Base-by-base conservation (phyloP, 2,113 vertebrate genomes). In the Leucosticte australis region DNA sequence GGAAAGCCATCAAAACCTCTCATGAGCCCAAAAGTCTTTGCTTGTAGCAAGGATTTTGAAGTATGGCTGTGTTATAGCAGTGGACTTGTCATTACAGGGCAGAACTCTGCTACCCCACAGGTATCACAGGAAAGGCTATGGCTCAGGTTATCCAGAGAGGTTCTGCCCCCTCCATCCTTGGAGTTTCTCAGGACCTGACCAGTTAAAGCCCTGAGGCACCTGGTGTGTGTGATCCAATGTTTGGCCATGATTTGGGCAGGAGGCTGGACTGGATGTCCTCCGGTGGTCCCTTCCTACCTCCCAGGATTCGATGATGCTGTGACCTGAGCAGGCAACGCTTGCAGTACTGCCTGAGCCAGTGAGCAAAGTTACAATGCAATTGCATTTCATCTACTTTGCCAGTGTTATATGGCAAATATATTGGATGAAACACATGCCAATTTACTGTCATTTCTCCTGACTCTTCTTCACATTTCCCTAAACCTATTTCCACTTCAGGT, bases 371-470 rank as follows among this genome's bases (percentile, higher is more conserved):
- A 30, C 22, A 56, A 11, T 42, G 33, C 15, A 70, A 62, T 35
- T 68, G 10, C 7, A 71, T 42, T 50, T 59, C 30, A 31, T 60
- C 59, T 52, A 1, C n/a, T 85, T 59, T 85, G 31, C 31, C 31
- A 57, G 47, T 77, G 27, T 28, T 41, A 24, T 2, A 10, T 22
- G 56, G 20, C 56, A 57, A 57, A 57, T 57, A 57, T 33, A 33
- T 56, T 16, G 26, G 31, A 35, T 49, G 17, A 63, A 89, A 77
- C 24, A 22, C 7, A 7, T 24, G 11, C 23, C 0, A 0, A 14
- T 73, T 68, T 73, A 39, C 28, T 68, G 39, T 26, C 10, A 53
- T 77, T 39, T 15, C 42, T 88, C 11, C 59, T 49, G n/a, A 47
- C 47, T 56, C 44, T 57, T 87, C 49, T 37, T 81, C n/a, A 39